A percentile compares a stretch with the other conserved stretches of the same genome.
phyloP scores from a whole-genome alignment of 2,888 invertebrate species.

The Lutraria lutraria region DNA sequence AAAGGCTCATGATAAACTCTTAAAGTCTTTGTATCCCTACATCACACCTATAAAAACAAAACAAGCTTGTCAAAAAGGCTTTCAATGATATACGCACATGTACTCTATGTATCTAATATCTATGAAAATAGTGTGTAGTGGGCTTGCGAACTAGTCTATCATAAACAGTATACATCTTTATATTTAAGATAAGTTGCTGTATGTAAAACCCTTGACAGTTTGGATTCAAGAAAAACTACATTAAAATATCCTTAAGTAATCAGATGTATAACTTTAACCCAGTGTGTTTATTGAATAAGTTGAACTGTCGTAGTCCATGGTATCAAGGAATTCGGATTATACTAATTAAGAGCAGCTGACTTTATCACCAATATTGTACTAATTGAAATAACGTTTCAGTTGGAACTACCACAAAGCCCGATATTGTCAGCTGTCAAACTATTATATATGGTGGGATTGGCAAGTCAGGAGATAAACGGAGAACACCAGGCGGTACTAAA shows the following conservation, averaged over 20 bases:
- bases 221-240: background rate
- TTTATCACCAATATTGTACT: background rate
- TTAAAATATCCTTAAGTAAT: background rate
- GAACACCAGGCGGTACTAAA: background rate
- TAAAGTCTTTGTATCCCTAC: conserved; percentile 22
- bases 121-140: no score
- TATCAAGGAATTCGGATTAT: background rate
- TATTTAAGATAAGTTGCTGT: no score
- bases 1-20: no score
- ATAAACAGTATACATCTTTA: no score
- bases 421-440: no score
- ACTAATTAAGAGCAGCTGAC: background rate
- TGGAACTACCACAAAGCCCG: background rate
- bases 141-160: no score
- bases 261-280: background rate
- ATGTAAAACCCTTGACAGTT: background rate
- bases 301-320: background rate
- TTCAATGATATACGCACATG: no score
- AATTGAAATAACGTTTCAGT: no score
- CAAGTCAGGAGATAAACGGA: background rate
- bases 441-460: no score
- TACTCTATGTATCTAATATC: no score
- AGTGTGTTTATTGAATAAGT: background rate
- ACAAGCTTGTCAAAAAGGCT: no score
- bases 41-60: no score